Evolutionary conservation across 2,888 invertebrate genomes (phyloP), one percentile per base, ranked within the genome.

Genomic region (Latheticus oryzae): DNA sequence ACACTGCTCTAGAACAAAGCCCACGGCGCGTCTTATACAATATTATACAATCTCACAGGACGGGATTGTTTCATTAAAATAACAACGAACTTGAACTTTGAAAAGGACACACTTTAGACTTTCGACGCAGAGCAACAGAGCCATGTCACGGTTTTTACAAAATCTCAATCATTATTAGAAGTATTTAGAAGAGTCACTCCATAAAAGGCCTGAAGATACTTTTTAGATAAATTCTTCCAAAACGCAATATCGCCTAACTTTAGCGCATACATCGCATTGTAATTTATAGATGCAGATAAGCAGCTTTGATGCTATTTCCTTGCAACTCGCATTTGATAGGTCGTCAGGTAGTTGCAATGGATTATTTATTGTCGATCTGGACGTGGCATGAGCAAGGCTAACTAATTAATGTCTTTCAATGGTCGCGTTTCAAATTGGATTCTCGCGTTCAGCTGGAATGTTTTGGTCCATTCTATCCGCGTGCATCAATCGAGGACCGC

Each of bases 401-500:
- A 56, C 56, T 56, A 56, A 56, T 56, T 56, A 56, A 56, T 50
- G 56, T 50, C 42, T 21, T 16, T 12, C 48, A 23, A 24, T 26
- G 56, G 56, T 50, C 56, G 56, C 48, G 56, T 33, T 50, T 56
- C 48, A 47, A 50, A 60, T 60, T 54, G 48, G 62, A 58, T 43
- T 58, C 45, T 55, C 53, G 57, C 50, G 42, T 47, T 57, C 58
- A 43, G 30, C 24, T 57, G 59, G 62, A 60, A 59, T 57, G 57
- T 55, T 28, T 28, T 28, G 32, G 45, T 16, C 8, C 37, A 23
- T 35, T 60, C 53, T 55, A 56, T 59, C 38, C 45, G 48, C 30
- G 53, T 57, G 57, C 50, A 61, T 61, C 55, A 61, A 61, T 63
- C 59, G 59, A 59, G 58, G 35, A 58, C 53, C 23, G 53, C 57